Evolutionary conservation across 2,797 vertebrate species (phyloP).

Genomic region (Mormyrus hasselquistii): DNA sequence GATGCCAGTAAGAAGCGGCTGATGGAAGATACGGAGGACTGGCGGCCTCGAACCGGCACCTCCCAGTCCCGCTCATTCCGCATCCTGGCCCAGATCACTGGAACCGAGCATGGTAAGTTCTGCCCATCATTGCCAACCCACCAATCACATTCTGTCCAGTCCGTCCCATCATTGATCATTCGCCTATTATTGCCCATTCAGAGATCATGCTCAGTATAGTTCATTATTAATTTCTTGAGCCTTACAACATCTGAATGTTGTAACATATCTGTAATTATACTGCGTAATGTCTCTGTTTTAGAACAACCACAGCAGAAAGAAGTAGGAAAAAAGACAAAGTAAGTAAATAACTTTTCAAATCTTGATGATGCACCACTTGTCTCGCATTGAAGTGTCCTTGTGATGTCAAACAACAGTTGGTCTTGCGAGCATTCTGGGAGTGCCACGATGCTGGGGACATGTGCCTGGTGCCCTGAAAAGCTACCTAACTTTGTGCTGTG

Average conservation of each 20-base stretch:
- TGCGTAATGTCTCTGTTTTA: conserved; percentile 39
- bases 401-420: not conserved
- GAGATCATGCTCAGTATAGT: not conserved
- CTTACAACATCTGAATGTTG: not conserved
- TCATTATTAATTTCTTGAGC: not conserved
- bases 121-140: not conserved
- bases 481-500: not conserved
- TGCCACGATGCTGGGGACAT: conserved; percentile 10
- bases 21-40: conserved; percentile 93
- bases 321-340: conserved; percentile 60
- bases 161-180: not conserved
- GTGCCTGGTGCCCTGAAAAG: not conserved
- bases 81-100: conserved; percentile 94
- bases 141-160: not conserved
- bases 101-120: conserved; percentile 73
- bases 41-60: conserved; percentile 84
- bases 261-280: conserved; percentile 10
- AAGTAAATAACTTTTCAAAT: conserved; percentile 45
- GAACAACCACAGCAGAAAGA: conserved; percentile 62
- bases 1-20: conserved; percentile 92
- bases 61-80: conserved; percentile 96
- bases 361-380: not conserved
- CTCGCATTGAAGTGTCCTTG: not conserved
- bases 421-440: not conserved
- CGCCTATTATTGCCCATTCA: not conserved